These are phyloP conservation scores for Cladorhizidae sp. DNA, from an alignment of 37 sponge, comb jelly and placozoan species.

Conservation along the genomic window DNA sequence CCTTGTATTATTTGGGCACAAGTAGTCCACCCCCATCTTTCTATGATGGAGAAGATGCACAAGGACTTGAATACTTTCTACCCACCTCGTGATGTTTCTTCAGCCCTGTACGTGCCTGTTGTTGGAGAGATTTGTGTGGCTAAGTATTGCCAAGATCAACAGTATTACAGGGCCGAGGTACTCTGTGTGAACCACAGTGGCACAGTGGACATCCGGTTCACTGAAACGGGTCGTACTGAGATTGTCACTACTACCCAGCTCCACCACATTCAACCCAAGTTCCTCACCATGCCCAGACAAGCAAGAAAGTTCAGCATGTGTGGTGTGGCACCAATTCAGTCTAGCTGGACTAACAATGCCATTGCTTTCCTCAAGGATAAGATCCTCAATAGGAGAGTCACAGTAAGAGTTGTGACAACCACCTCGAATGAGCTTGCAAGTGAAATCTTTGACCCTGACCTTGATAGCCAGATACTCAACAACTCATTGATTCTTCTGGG, in stretches of 20 bases:
- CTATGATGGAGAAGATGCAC: slow-evolving; percentile 24
- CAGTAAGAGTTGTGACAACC: slow-evolving; percentile 20
- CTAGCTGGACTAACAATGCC: slow-evolving; percentile 50
- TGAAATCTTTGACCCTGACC: slow-evolving; percentile 36
- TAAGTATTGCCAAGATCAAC: slow-evolving; percentile 27
- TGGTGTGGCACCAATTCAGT: slow-evolving; percentile 32
- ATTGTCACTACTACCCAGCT: slow-evolving; percentile 30
- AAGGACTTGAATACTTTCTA: slow-evolving; percentile 46
- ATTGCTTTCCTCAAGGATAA: slow-evolving; percentile 27
- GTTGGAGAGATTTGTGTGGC: slow-evolving; percentile 69
- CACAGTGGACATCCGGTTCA: slow-evolving; percentile 33
- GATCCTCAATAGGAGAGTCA: slow-evolving; percentile 32
- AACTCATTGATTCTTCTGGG: not conserved
- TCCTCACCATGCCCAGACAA: slow-evolving; percentile 62
- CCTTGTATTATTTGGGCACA: slow-evolving; percentile 71
- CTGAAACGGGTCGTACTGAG: slow-evolving; percentile 61
- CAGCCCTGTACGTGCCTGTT: slow-evolving; percentile 12
- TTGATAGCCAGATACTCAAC: slow-evolving; percentile 11
- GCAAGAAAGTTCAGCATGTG: slow-evolving; percentile 50
- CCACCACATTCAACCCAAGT: slow-evolving; percentile 35
- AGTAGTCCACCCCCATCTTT: slow-evolving; percentile 30
- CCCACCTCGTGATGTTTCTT: not conserved
- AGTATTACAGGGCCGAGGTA: slow-evolving; percentile 55
- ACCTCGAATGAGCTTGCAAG: not conserved
- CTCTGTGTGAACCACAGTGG: slow-evolving; percentile 51